Evolutionary conservation across 2,888 invertebrate genomes (phyloP), one percentile per base, ranked within the genome.

Genomic region (Pachydiplax longipennis): DNA sequence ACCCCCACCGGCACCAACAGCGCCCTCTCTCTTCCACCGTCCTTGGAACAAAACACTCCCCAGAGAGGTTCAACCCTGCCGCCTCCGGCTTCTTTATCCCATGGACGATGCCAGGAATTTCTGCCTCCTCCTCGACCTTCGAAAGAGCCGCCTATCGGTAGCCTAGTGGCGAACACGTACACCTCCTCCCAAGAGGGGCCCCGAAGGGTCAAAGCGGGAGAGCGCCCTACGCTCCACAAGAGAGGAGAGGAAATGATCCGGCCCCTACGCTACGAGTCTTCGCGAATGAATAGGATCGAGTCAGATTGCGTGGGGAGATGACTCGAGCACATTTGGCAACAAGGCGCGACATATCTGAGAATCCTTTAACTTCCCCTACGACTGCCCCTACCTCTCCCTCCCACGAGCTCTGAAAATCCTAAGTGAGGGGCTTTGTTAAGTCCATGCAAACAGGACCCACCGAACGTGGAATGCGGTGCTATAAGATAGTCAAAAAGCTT

Each of bases 11-110:
- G 58, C 87, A 61, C 61, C 87, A 61, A 12, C 58, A 35, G 15
- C 58, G 37, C 58, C 61, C 31, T 61, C 73, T 31, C 58, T 35
- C n/a, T 53, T 35, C 83, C 83, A 35, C 87, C 87, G 87, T 87
- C 87, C 87, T 87, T 87, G 87, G 87, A 87, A 87, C 87, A 61
- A 87, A 87, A 87, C 87, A 87, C 83, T 58, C 61, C 61, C 87
- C 37, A n/a, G 37, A 65, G 87, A 87, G 87, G 87, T 87, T 61
- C 87, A 87, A 87, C 87, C 87, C 22, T 87, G 87, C 87, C 87
- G 87, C 61, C 87, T 83, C 83, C 83, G 83, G 83, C 58, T 83
- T 31, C 37, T 61, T 61, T 61, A 87, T 87, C 87, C 87, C 87
- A 87, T 40, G 87, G 87, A 40, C 87, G 61, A 61, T 87, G 87